A percentile compares a stretch with the other conserved stretches of the same genome.
Conservation (phyloP, 2,888 invertebrate species). For the Rhingia rostrata region DNA sequence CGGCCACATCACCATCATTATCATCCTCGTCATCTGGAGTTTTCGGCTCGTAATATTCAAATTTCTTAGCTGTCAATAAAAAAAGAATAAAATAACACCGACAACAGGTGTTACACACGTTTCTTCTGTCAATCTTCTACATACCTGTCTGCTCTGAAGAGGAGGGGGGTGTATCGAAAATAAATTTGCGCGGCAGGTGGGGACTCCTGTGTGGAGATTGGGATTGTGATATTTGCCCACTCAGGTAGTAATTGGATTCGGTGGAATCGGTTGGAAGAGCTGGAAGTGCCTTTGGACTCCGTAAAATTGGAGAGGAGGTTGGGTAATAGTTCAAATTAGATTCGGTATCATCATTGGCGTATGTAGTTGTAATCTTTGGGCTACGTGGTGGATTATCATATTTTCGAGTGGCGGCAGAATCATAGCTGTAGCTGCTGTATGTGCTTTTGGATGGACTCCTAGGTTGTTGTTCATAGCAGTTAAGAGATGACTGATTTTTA, state of each 20-base stretch:
- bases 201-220: slow-evolving; percentile 83
- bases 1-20: slow-evolving; percentile 25
- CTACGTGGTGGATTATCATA: slow-evolving; percentile 81
- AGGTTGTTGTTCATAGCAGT: slow-evolving; percentile 70
- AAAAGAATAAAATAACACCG: neutral
- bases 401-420: slow-evolving; percentile 75
- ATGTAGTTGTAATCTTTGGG: slow-evolving; percentile 83
- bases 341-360: slow-evolving; percentile 79
- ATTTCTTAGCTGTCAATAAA: slow-evolving; percentile 77
- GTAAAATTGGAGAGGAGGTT: slow-evolving; percentile 79
- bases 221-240: slow-evolving; percentile 77
- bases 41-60: slow-evolving; percentile 82
- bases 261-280: slow-evolving; percentile 78
- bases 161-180: slow-evolving; percentile 83
- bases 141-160: slow-evolving; percentile 62
- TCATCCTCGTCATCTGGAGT: slow-evolving; percentile 79
- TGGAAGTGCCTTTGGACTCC: slow-evolving; percentile 76
- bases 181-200: slow-evolving; percentile 85
- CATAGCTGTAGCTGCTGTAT: slow-evolving; percentile 76
- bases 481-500: slow-evolving; percentile 68
- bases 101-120: neutral
- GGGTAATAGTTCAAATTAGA: slow-evolving; percentile 80
- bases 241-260: slow-evolving; percentile 76
- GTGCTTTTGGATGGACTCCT: slow-evolving; percentile 76
- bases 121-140: neutral